Evolutionary conservation across 1,140 invertebrate species (phyloP).

Genomic region (Neomicropteryx cornuta): DNA sequence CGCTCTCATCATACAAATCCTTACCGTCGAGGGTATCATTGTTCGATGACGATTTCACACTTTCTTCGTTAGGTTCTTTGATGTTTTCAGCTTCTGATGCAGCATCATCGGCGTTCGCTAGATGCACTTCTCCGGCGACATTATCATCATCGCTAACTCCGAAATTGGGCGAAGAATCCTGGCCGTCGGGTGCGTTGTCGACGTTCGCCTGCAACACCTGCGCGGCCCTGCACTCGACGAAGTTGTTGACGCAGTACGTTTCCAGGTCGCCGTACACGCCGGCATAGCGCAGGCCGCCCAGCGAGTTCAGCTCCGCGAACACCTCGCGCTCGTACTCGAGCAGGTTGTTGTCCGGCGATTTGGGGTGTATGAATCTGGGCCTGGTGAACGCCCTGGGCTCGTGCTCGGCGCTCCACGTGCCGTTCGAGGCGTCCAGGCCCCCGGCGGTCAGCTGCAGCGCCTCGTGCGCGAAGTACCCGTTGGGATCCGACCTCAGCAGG

Average conservation of each 20-base stretch:
- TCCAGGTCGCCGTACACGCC: conserved; percentile 16
- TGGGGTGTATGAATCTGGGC: conserved; percentile 55
- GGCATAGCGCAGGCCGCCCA: conserved; percentile 40
- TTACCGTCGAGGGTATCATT: no score
- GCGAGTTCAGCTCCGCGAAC: conserved; percentile 65
- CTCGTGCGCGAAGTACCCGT: conserved; percentile 48
- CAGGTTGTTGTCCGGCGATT: conserved; percentile 60
- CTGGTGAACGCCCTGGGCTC: conserved; percentile 39
- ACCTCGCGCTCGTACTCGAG: conserved; percentile 59
- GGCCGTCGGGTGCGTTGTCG: conserved; percentile 17
- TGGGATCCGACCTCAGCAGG: conserved; percentile 60
- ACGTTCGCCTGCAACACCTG: conserved; percentile 18
- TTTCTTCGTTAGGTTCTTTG: no score
- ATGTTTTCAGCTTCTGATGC: conserved; percentile 12
- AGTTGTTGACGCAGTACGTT: conserved; percentile 35
- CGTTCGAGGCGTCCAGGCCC: conserved; percentile 51
- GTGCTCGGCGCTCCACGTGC: conserved; percentile 48
- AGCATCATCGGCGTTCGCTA: conserved; percentile 22
- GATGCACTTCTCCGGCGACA: conserved; percentile 31
- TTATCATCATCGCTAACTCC: conserved; percentile 30
- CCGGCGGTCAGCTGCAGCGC: conserved; percentile 34
- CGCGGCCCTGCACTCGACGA: conserved; percentile 28
- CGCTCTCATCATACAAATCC: no score
- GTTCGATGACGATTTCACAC: no score
- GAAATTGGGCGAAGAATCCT: conserved; percentile 14